Evolutionary conservation across 2,797 vertebrate species (phyloP).

Genomic region (Malurus leucopterus): DNA sequence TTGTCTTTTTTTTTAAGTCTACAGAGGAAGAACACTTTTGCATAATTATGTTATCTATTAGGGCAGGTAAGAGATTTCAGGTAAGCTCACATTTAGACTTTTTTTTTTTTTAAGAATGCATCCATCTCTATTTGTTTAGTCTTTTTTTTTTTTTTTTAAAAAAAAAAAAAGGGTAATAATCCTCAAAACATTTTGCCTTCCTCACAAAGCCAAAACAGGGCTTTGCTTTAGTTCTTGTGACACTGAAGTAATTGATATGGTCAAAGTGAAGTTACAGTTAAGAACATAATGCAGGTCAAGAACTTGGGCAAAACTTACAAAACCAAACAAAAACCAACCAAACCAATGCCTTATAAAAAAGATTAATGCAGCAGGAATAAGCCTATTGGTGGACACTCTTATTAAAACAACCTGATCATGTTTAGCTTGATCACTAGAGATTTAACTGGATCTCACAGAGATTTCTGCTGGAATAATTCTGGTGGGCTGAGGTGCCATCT

Average conservation of each 20-base stretch:
- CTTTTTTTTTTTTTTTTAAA: neutral
- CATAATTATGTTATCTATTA: neutral
- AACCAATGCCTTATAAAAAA: neutral
- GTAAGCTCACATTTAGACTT: neutral
- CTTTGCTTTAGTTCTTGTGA: neutral
- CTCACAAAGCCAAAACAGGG: neutral
- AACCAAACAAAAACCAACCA: neutral
- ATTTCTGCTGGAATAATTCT: neutral
- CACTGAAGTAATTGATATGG: neutral
- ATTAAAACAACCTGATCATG: neutral
- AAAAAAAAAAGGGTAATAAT: neutral
- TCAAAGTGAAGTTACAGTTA: neutral
- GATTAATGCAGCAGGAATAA: neutral
- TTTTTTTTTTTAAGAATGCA: neutral
- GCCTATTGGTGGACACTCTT: neutral
- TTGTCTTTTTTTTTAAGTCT: neutral
- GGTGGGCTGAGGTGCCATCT: neutral
- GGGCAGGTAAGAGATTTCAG: neutral
- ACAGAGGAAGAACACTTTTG: neutral
- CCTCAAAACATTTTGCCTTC: neutral
- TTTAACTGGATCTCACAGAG: neutral
- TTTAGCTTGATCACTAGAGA: neutral
- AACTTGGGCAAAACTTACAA: neutral
- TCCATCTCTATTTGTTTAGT: neutral
- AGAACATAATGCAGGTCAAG: neutral